Base-by-base conservation (phyloP, 2,113 vertebrate species). In the Colaptes auratus region DNA sequence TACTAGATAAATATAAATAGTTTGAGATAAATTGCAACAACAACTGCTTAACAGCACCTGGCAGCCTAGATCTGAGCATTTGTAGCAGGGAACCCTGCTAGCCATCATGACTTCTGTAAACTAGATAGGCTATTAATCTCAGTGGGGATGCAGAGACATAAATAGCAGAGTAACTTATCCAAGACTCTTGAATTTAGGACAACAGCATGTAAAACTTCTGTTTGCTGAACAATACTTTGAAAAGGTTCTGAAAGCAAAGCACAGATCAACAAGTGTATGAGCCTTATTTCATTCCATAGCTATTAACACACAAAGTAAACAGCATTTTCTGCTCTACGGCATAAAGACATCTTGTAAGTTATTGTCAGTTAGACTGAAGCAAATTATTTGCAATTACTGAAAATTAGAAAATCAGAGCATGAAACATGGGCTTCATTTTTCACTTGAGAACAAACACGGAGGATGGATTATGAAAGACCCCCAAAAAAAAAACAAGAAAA, bases 301-400 rank as follows among this genome's bases (percentile, higher is more conserved):
- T n/a, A 85, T 91, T 83, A 82, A 60, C 8, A 27, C 70, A 74
- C 48, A 75, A 89, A 84, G 27, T 44, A 93, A 96, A 71, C 30
- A 86, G 50, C 36, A 64, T 71, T 93, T 93, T 83, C 33, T 42
- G 91, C 55, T 86, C 30, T 71, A 25, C 24, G 73, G 33, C 27
- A 17, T 65, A n/a, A 30, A 67, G 64, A 61, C 31, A 4, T 78
- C 13, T 23, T 77, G 46, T 63, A 77, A 89, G 82, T 88, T 82
- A 87, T 81, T 84, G 58, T 81, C 82, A 89, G 35, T 15, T 89
- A 89, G 75, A 81, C 35, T 78, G 36, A 88, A 91, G 74, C 89
- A 39, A 92, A 75, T 88, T 86, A 71, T 83, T 91, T 74, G 52
- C 65, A 90, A 86, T 95, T 90, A 80, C 61, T 61, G 56, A 64